Evolutionary conservation across 2,888 invertebrate species (phyloP).

Genomic region (Galerucella nymphaeae): DNA sequence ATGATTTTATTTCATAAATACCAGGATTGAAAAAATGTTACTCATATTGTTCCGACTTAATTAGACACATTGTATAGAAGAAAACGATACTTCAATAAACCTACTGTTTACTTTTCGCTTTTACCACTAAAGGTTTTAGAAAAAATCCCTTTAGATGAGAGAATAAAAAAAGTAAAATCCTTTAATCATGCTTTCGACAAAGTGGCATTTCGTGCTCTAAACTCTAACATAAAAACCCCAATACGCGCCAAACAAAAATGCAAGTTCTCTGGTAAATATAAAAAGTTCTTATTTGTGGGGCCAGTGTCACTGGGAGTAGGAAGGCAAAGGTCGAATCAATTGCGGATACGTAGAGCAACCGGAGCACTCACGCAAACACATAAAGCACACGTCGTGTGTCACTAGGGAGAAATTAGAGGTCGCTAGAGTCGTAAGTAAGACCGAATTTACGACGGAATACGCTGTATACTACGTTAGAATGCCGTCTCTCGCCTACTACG

Average conservation of each 20-base stretch:
- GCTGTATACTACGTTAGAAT: conserved; percentile 60
- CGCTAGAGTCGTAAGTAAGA: conserved; percentile 63
- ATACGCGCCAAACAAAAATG: conserved; percentile 6
- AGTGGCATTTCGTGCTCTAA: conserved; percentile 14
- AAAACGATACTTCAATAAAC: neutral
- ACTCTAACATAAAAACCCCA: conserved; percentile 6
- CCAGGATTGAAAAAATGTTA: too few relatives aligned
- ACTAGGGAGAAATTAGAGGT: conserved; percentile 65
- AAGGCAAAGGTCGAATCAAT: conserved; percentile 58
- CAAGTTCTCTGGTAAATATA: conserved; percentile 13
- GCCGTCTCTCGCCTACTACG: conserved; percentile 53
- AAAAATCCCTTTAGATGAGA: neutral
- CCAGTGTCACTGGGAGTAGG: conserved; percentile 24
- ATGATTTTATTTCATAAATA: too few relatives aligned
- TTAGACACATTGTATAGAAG: neutral
- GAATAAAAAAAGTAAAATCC: conserved; percentile 8
- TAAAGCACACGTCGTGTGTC: conserved; percentile 65
- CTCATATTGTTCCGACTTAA: too few relatives aligned
- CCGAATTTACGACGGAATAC: conserved; percentile 62
- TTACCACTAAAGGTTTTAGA: neutral
- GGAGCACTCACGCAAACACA: conserved; percentile 64
- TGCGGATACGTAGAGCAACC: conserved; percentile 58
- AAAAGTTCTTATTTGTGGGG: conserved; percentile 19
- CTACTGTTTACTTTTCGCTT: neutral
- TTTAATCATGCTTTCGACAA: conserved; percentile 11